Base-by-base conservation (phyloP, 2,797 vertebrate species). In the Okamejei kenojei region DNA sequence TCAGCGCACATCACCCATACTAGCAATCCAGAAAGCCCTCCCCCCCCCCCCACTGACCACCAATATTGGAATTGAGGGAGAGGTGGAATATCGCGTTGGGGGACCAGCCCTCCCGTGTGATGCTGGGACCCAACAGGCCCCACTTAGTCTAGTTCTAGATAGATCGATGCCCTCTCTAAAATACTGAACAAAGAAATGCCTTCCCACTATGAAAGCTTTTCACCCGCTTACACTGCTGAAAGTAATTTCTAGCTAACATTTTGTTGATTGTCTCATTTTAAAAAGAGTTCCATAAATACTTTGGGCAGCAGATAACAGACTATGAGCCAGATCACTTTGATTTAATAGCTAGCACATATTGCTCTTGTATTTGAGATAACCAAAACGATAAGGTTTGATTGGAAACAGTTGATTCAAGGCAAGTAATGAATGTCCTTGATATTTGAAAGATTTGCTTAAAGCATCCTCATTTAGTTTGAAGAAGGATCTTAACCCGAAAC, bases 261-360 rank as follows among this genome's bases (percentile, higher is more conserved):
- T 86, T 11, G 29, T 86, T 63, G 82, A 86, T 61, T 84, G 79
- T n/a, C 26, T 58, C 15, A 15, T n/a, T 86, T 63, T 86, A 19
- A 86, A 86, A 29, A n/a, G 29, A 73, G 58, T 45, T 74, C n/a
- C 35, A 26, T 23, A 73, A 73, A 73, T 45, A 61, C 29, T 19
- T 45, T 90, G 63, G n/a, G n/a, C n/a, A 35, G 86, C 86, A 38
- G 15, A 45, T 73, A 86, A 73, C 21, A 45, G 35, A 91, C 5
- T 6, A 35, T 10, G 63, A 61, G 61, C 61, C 84, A 88, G 58
- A 11, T 15, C 61, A 32, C 4, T 65, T 7, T 35, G 65, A 68
- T 71, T 90, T 90, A 73, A 90, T 90, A 8, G 17, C 65, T 9
- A 71, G 88, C 71, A 71, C 65, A 23, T 32, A 88, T 88, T 91